Conservation (phyloP, 2,888 invertebrate species). For the Nomada fucata region DNA sequence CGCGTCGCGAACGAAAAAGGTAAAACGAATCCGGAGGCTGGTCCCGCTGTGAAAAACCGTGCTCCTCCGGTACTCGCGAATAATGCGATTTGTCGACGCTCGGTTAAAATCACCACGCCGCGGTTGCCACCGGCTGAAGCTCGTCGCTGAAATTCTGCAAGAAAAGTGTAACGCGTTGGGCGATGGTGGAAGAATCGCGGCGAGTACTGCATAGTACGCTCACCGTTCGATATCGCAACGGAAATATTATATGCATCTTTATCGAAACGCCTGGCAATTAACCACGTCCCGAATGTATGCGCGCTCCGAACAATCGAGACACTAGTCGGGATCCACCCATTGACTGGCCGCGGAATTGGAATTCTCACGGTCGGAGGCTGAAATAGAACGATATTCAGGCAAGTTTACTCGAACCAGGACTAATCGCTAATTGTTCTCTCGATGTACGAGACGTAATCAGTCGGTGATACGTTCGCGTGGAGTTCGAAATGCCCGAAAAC, state of each 20-base stretch:
- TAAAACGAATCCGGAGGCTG: conserved; percentile 1
- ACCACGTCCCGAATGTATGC: not conserved
- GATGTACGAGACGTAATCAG: conserved; percentile 36
- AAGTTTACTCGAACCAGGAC: conserved; percentile 37
- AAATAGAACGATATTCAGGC: conserved; percentile 36
- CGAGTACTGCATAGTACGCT: not conserved
- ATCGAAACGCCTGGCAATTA: not conserved
- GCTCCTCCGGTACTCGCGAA: not conserved
- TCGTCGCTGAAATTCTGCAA: conserved; percentile 2
- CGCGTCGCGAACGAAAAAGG: not conserved
- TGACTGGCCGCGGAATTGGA: conserved; percentile 16
- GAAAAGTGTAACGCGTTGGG: conserved; percentile 12
- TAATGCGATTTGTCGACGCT: conserved; percentile 45
- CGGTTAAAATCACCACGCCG: conserved; percentile 21
- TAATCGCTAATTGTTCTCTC: conserved; percentile 44
- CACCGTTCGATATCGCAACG: too few species aligned
- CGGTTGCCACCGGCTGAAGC: not conserved
- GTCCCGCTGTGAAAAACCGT: conserved; percentile 1
- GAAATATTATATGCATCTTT: too few species aligned
- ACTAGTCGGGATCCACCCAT: not conserved
- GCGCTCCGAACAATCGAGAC: not conserved
- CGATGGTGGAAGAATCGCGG: not conserved
- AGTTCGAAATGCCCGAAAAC: conserved; percentile 39
- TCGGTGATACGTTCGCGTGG: conserved; percentile 17
- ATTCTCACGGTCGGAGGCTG: not conserved